phyloP scores from a whole-genome alignment of 2,888 invertebrate genomes.

The Luperina testacea region DNA sequence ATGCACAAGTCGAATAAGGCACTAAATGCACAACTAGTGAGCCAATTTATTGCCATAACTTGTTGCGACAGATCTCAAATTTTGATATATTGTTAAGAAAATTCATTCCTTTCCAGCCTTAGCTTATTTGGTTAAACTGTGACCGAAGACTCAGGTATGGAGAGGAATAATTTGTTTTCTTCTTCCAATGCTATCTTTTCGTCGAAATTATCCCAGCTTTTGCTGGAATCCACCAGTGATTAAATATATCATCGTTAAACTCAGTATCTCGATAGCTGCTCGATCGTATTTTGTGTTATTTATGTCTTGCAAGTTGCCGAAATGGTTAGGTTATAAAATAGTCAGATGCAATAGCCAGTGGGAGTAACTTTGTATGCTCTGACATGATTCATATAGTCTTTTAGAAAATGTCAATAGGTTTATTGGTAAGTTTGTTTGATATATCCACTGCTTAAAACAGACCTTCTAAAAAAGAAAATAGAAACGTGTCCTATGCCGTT shows the following conservation, averaged over 20 bases:
- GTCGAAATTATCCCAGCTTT: background rate
- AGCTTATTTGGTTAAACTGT: background rate
- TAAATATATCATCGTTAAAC: background rate
- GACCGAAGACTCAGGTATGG: too few relatives aligned
- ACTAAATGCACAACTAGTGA: background rate
- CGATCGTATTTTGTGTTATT: slow-evolving; percentile 12
- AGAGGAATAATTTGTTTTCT: background rate
- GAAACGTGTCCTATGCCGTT: too few relatives aligned
- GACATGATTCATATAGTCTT: slow-evolving; percentile 3
- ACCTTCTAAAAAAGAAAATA: background rate
- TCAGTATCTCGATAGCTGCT: background rate
- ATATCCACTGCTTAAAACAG: background rate
- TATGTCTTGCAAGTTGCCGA: background rate
- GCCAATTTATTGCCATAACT: background rate
- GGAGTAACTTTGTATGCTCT: background rate
- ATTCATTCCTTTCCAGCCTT: background rate
- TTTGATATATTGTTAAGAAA: background rate
- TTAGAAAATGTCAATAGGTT: background rate
- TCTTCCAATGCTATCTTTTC: background rate
- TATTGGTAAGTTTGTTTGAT: background rate
- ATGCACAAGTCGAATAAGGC: background rate
- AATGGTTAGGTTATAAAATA: slow-evolving; percentile 20
- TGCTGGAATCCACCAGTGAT: too few relatives aligned
- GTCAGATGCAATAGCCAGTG: background rate
- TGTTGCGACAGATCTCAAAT: background rate